Evolutionary conservation across 2,113 vertebrate species (phyloP), one percentile per base, ranked within the genome.

Genomic region (Eleginops maclovinus): DNA sequence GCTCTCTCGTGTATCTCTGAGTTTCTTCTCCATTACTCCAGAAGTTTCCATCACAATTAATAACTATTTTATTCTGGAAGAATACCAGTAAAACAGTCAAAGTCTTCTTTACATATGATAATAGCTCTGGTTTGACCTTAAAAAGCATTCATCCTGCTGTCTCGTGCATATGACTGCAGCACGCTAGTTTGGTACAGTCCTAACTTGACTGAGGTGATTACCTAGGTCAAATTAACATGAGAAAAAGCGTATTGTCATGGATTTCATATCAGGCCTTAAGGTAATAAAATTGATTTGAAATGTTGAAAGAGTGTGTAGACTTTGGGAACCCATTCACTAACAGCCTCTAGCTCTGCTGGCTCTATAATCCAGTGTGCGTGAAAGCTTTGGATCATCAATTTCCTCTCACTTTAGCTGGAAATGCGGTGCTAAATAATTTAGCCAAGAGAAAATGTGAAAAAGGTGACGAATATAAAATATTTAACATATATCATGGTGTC

Each of bases 361-460:
- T 77, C 67, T 46, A 63, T 74, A 86, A 80, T 80, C 84, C 75
- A 84, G 73, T 1, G 9, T 31, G 51, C 53, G 24, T 79, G 77
- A 73, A 78, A 78, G 80, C 82, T 84, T 73, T 51, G 67, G 78
- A 86, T 86, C 81, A 87, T 86, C 72, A 72, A 59, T 84, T 88
- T 86, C 65, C 60, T 71, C 68, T 82, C 72, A 76, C 63, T 79
- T 86, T 84, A 72, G 69, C 75, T 75, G 51, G 69, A 82, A 86
- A 86, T 86, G 78, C 47, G 16, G 65, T 82, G 46, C 84, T 88
- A 86, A 86, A 90, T 88, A 80, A 87, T 86, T 84, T 61, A 88
- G 31, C 78, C 51, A 3, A 63, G 56, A 50, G 83, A 88, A 65
- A 70, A 67, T 68, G 72, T 78, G 85, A 31, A 81, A 83, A 78